phyloP scores from a whole-genome alignment of 2,888 invertebrate genomes.

The Temnothorax ravouxi region DNA sequence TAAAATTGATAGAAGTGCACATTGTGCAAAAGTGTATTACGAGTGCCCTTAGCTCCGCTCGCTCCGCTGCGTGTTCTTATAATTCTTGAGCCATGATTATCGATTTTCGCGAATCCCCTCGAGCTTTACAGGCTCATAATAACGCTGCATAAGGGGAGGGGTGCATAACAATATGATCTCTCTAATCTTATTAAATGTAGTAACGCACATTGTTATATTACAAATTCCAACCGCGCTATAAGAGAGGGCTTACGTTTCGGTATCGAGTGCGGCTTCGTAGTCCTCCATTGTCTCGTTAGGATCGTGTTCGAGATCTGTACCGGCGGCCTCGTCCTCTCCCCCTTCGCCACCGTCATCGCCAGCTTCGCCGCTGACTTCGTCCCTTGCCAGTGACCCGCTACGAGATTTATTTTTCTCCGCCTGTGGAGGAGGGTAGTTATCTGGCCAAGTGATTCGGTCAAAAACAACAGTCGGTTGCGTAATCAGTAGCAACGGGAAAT shows the following conservation, averaged over 20 bases:
- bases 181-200: constrained; percentile 13
- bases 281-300: constrained; percentile 91
- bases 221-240: constrained; percentile 6
- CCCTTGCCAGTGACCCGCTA: constrained; percentile 89
- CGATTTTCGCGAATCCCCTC: not conserved
- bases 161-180: constrained; percentile 3
- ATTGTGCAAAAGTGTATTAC: not conserved
- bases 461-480: not conserved
- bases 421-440: constrained; percentile 69
- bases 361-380: constrained; percentile 89
- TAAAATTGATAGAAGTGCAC: not conserved
- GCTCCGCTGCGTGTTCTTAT: not conserved
- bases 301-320: constrained; percentile 88
- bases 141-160: not conserved
- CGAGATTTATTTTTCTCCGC: constrained; percentile 89
- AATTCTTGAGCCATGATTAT: constrained; percentile 5
- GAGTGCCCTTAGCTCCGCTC: not conserved
- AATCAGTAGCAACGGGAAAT: not conserved
- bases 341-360: constrained; percentile 90
- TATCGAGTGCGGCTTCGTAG: constrained; percentile 90
- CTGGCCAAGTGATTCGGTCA: not conserved
- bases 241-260: constrained; percentile 88
- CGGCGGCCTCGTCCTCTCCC: constrained; percentile 89
- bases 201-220: constrained; percentile 19
- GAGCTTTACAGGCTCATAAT: not conserved